Base-by-base conservation (phyloP, 2,888 invertebrate species). In the Ophraella communa region DNA sequence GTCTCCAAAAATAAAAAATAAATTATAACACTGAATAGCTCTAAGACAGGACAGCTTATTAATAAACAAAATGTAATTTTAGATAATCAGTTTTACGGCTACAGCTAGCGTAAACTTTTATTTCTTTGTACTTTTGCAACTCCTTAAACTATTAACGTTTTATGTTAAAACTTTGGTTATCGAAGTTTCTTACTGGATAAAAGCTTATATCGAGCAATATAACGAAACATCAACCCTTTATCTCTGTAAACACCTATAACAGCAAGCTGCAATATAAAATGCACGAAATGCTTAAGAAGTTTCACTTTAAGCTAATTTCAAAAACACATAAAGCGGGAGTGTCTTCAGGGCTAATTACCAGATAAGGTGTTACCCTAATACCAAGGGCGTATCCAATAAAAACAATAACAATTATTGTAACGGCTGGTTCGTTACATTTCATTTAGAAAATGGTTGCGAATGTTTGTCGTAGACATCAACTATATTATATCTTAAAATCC, bases 281-380 rank as follows among this genome's bases (percentile, higher is more conserved):
- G 55, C 35, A 47, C 18, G 33, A 35, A n/a, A n/a, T 35, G 10
- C 42, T 42, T 17, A 74, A 71, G 69, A 70, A 70, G 72, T 69
- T 72, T 68, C 73, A 70, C 67, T 68, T 69, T 70, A 72, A 52
- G 75, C 75, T 74, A 75, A 78, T 78, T 78, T 76, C 73, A 75
- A 71, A 76, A 76, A 76, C 74, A 74, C 77, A 75, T 77, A 77
- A 77, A 74, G 67, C 66, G 60, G 65, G 69, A 74, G 73, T 74
- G 73, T 73, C 71, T 70, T 72, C 17, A 17, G 11, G 20, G 39
- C 75, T 78, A 78, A 78, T 78, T 78, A 76, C 77, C 69, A 75
- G 77, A 77, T 78, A 78, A 78, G 76, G 75, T 74, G 72, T 57
- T 51, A 27, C 24, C 21, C 14, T 33, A 8, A 24, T 20, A 51